A percentile compares a stretch with the other conserved stretches of the same genome.
Conservation (phyloP, 1,140 invertebrate species). For the Danaus melanippus region DNA sequence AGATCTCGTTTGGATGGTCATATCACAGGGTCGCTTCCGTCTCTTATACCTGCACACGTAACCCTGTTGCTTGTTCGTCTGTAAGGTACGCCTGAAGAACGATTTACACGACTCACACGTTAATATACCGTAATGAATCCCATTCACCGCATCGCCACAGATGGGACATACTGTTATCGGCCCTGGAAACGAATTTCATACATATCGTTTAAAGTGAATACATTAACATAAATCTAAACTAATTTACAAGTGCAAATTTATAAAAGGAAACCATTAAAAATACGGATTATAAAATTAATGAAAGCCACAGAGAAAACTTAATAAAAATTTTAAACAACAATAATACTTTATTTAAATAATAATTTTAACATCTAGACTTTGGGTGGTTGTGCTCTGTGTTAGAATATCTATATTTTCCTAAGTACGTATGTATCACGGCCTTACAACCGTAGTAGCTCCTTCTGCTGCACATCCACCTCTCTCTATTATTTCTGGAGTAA, state of each 20-base stretch:
- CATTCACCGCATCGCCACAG: conserved; percentile 36
- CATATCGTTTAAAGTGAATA: no score
- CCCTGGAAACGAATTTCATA: no score
- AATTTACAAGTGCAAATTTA: no score
- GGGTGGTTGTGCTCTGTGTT: conserved; percentile 37
- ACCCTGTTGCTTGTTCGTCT: conserved; percentile 22
- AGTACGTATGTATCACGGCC: conserved; percentile 39
- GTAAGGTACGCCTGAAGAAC: conserved; percentile 47
- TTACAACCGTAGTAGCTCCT: conserved; percentile 51
- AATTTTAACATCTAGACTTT: no score
- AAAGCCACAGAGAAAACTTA: no score
- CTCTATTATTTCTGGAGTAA: conserved; percentile 37
- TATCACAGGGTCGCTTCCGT: conserved; percentile 14
- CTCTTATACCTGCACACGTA: conserved; percentile 20
- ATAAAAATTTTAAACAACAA: no score
- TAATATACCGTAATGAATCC: conserved; percentile 38
- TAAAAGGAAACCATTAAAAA: no score
- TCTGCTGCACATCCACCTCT: conserved; percentile 48
- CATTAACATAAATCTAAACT: no score
- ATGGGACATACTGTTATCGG: conserved; percentile 26
- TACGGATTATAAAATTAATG: no score
- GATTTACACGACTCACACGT: conserved; percentile 52
- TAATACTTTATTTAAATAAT: no score
- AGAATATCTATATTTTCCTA: conserved; percentile 24
- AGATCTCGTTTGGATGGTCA: conserved; percentile 27